These are phyloP conservation scores for Pyrocephalus nanus DNA, from an alignment of 2,797 vertebrate genomes.

Conservation along the genomic window DNA sequence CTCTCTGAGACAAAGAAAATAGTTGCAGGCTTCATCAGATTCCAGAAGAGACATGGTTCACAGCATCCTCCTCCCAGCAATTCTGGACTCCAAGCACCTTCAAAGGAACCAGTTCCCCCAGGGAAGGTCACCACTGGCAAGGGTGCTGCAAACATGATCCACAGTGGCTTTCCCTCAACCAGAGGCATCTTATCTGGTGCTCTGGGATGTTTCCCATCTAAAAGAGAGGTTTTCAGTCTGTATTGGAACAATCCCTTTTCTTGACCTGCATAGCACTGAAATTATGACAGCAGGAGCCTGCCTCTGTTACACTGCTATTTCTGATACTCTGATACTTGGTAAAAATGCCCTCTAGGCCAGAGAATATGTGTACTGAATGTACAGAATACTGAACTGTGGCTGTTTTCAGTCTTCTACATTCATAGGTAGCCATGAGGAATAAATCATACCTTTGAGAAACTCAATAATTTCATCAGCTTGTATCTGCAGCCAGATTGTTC, in stretches of 20 bases:
- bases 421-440: background rate
- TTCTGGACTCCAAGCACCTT: background rate
- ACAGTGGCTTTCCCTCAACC: background rate
- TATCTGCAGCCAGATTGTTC: background rate
- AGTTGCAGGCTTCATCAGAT: background rate
- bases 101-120: background rate
- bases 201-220: background rate
- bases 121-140: background rate
- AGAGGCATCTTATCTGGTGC: background rate
- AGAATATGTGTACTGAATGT: accelerated
- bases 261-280: background rate
- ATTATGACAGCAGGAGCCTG: background rate
- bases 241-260: background rate
- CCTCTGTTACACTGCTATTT: background rate
- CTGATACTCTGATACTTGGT: background rate
- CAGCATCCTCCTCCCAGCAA: background rate
- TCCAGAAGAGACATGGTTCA: background rate
- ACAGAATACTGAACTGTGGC: background rate
- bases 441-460: background rate
- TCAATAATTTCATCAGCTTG: background rate
- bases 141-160: background rate
- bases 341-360: background rate
- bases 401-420: background rate
- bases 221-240: background rate
- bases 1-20: background rate